These are phyloP conservation scores for Ceratotherium simum DNA, from an alignment of 2,113 vertebrate genomes.

Conservation along the genomic window DNA sequence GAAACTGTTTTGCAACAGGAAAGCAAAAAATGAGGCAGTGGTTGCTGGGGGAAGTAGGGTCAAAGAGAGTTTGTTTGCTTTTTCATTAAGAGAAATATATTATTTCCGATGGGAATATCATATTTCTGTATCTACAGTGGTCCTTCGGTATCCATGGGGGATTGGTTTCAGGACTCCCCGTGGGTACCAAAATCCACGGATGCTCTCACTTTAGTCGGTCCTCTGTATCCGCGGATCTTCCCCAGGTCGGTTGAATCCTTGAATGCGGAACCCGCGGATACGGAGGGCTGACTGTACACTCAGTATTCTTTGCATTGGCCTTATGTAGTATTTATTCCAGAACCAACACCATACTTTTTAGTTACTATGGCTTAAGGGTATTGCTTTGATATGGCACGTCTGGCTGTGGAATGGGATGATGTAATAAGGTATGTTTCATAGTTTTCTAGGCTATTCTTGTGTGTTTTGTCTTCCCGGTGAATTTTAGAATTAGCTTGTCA, in stretches of 20 bases:
- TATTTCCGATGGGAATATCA: background rate
- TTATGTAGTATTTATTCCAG: background rate
- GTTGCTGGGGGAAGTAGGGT: background rate
- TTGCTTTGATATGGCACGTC: background rate
- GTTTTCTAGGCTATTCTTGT: slow-evolving; percentile 15
- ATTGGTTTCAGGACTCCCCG: too few species aligned
- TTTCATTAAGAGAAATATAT: background rate
- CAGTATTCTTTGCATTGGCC: background rate
- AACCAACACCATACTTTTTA: background rate
- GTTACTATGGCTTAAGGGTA: background rate
- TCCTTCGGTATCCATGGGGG: too few species aligned
- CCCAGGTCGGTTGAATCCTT: too few species aligned
- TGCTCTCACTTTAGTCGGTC: too few species aligned
- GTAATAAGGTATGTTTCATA: background rate
- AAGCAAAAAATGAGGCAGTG: background rate
- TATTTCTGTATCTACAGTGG: background rate
- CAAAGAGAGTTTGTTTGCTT: background rate
- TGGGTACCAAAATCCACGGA: too few species aligned
- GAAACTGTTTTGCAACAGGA: background rate
- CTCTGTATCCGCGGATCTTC: too few species aligned
- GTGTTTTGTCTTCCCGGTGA: background rate
- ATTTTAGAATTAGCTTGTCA: background rate
- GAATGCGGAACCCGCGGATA: too few species aligned
- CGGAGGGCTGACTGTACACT: background rate
- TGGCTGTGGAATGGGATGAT: background rate